phyloP scores from a whole-genome alignment of 2,113 vertebrate genomes.

The Conger conger region DNA sequence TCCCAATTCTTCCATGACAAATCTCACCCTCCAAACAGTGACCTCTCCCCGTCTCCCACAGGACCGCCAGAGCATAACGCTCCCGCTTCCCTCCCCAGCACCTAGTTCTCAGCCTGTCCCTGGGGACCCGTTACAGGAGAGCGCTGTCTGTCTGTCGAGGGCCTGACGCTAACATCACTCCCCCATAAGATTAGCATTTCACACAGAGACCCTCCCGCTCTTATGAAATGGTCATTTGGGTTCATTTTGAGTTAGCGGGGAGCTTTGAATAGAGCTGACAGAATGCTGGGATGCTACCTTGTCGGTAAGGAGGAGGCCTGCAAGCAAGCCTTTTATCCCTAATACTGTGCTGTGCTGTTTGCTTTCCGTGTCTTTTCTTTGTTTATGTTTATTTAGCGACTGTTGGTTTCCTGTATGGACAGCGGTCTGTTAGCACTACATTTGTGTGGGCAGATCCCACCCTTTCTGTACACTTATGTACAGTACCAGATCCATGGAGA shows the following conservation, averaged over 20 bases:
- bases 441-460: neutral
- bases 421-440: neutral
- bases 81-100: neutral
- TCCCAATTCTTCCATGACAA: neutral
- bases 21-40: neutral
- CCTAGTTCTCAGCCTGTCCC: neutral
- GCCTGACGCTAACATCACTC: neutral
- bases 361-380: neutral
- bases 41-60: neutral
- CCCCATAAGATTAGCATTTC: neutral
- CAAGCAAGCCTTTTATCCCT: neutral
- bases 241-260: neutral
- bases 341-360: neutral
- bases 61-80: neutral
- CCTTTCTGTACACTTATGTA: neutral
- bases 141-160: neutral
- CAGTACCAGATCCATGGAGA: neutral
- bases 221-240: neutral
- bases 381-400: neutral
- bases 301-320: neutral
- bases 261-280: neutral
- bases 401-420: neutral
- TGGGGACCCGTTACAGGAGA: constrained; percentile 5
- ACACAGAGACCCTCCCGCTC: neutral
- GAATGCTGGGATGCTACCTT: neutral